phyloP scores from a whole-genome alignment of 2,113 vertebrate genomes.

The Perognathus longimembris region DNA sequence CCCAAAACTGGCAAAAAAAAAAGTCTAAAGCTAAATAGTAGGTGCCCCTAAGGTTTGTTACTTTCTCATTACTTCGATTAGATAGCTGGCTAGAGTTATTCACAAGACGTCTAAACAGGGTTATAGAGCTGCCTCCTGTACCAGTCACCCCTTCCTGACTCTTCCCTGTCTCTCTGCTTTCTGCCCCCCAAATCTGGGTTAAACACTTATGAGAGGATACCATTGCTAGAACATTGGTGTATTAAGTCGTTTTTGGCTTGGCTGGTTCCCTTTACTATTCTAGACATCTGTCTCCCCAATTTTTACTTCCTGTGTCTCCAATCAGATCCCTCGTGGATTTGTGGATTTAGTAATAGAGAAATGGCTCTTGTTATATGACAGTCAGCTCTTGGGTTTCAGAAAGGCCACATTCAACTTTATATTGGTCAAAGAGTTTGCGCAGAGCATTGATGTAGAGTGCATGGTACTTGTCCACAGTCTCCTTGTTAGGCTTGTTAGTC shows the following conservation, averaged over 20 bases:
- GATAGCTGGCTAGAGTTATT: conserved; percentile 32
- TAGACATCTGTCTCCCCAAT: not conserved
- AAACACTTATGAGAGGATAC: not conserved
- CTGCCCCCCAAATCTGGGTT: not conserved
- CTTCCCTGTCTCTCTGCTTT: not conserved
- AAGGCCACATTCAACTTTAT: conserved; percentile 85
- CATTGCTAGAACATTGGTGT: not conserved
- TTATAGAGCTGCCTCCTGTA: not conserved
- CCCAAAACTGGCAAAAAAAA: too few species aligned
- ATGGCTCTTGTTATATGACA: conserved; percentile 40
- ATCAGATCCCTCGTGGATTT: not conserved
- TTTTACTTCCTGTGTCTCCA: conserved; percentile 4
- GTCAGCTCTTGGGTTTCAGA: conserved; percentile 79
- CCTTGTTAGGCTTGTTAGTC: conserved; percentile 77
- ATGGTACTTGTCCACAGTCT: conserved; percentile 85
- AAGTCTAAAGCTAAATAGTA: conserved; percentile 20
- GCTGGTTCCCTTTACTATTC: not conserved
- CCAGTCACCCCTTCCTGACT: not conserved
- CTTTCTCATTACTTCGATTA: conserved; percentile 50
- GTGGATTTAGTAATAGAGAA: not conserved
- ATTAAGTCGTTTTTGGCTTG: conserved; percentile 32
- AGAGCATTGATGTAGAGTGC: conserved; percentile 81
- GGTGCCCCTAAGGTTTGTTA: not conserved
- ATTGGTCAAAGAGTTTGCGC: conserved; percentile 84
- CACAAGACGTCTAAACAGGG: not conserved